Evolutionary conservation across 1,140 invertebrate genomes (phyloP).

Genomic region (Drosophila hydei): DNA sequence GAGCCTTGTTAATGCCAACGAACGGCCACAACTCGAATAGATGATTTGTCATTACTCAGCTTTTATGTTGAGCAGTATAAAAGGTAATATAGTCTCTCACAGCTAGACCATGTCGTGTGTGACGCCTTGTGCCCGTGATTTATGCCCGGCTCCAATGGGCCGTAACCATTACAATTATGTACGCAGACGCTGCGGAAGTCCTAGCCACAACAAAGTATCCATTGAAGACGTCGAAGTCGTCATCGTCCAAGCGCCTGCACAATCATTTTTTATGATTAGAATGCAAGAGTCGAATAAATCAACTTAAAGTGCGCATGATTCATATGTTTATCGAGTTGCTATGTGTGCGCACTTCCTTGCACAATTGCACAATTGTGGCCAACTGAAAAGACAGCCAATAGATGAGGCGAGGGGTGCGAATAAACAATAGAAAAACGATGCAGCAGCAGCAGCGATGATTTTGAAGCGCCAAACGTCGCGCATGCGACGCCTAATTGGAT

Average conservation of each 20-base stretch:
- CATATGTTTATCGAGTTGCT: conserved; percentile 37
- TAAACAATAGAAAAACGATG: conserved; percentile 21
- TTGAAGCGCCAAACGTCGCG: conserved; percentile 44
- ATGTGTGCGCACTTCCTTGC: conserved; percentile 35
- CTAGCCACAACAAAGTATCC: conserved; percentile 43
- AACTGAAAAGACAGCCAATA: conserved; percentile 25
- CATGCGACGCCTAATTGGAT: conserved; percentile 55
- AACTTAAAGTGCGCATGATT: conserved; percentile 45
- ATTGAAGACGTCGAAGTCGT: conserved; percentile 24
- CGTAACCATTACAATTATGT: conserved; percentile 24
- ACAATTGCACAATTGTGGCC: conserved; percentile 12
- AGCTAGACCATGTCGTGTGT: not conserved
- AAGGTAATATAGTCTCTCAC: not conserved
- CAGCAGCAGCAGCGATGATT: conserved; percentile 24
- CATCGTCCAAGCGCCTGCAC: conserved; percentile 36
- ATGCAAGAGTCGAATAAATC: conserved; percentile 50
- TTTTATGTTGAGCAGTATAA: conserved; percentile 6
- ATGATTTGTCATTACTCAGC: not conserved
- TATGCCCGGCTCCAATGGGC: conserved; percentile 12
- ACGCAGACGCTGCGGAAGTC: conserved; percentile 30
- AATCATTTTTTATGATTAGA: conserved; percentile 49
- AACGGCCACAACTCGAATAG: not conserved
- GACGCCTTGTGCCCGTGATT: not conserved
- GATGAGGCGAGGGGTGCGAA: not conserved
- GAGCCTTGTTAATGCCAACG: not conserved